Base-by-base conservation (phyloP, 2,888 invertebrate species). In the Trissolcus brochymenae region DNA sequence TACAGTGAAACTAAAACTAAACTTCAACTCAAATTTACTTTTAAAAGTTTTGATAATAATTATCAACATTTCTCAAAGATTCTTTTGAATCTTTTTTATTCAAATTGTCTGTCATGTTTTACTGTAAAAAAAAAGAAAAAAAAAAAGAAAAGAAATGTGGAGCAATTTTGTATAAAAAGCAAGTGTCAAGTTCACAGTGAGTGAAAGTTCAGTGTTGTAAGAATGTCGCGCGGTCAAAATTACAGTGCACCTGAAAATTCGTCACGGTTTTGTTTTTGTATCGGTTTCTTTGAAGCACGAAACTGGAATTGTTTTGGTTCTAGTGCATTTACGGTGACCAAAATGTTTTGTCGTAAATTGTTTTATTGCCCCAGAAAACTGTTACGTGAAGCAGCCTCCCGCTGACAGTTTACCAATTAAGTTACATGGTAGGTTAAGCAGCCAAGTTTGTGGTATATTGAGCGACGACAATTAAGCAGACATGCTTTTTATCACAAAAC, bases 291-390 rank as follows among this genome's bases (percentile, higher is more conserved):
- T 54, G 67, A 57, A 14, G 40, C 50, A 11, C 6, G 19, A 67
- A 70, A 21, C 60, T 54, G 14, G 17, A 21, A 61, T 25, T 65
- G 65, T 71, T 78, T 71, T 43, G 74, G 53, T 68, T 65, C 66
- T 17, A 14, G 41, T 50, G 61, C 21, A 43, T 67, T 55, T 35
- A 67, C 21, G 40, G 72, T 46, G 56, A n/a, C 17, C 60, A 60
- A 73, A 68, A 67, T 72, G 70, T 73, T 77, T 77, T 77, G 77
- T 50, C 54, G 49, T 70, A 35, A 43, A 66, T 65, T 74, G 70
- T 19, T 74, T 70, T 70, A 77, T 73, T 67, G 65, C 68, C 46
- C 35, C 16, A 29, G 64, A 67, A 72, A 68, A 35, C 29, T 41
- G 17, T n/a, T 49, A 54, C n/a, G 17, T n/a, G 53, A 66, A 55